Percentiles rank a stretch among this genome's conserved stretches.
Evolutionary conservation across 2,797 vertebrate genomes (phyloP).

Genomic region (Tragelaphus eurycerus): DNA sequence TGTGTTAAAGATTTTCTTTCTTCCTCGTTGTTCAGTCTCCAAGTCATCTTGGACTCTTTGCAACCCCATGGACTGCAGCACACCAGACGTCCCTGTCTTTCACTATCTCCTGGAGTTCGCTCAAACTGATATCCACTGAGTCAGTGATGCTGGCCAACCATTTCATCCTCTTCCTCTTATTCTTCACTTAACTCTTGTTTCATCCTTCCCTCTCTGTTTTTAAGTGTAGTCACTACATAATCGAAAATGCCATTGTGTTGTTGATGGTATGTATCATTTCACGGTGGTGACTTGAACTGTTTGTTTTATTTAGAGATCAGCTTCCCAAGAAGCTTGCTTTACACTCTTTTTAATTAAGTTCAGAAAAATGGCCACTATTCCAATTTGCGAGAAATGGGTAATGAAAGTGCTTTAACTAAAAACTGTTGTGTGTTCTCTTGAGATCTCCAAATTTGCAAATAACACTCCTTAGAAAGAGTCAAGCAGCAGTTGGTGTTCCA

Average conservation of each 20-base stretch:
- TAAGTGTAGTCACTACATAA: not conserved
- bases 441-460: not conserved
- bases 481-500: not conserved
- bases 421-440: not conserved
- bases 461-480: not conserved
- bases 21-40: not conserved
- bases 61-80: not conserved
- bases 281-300: not conserved
- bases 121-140: not conserved
- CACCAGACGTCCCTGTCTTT: not conserved
- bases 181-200: not conserved
- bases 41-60: rapidly evolving
- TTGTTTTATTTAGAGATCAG: constrained; percentile 14
- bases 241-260: not conserved
- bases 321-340: constrained; percentile 30
- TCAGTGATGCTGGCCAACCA: not conserved
- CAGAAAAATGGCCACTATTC: constrained; percentile 2
- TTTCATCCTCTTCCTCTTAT: not conserved
- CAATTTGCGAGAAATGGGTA: constrained; percentile 5
- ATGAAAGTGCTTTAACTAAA: constrained; percentile 24
- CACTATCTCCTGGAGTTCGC: not conserved
- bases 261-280: not conserved
- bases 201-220: not conserved
- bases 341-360: constrained; percentile 34
- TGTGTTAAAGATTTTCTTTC: not conserved